Evolutionary conservation across 1,140 invertebrate species (phyloP), one percentile per base, ranked within the genome.

Genomic region (Ericerus pela): DNA sequence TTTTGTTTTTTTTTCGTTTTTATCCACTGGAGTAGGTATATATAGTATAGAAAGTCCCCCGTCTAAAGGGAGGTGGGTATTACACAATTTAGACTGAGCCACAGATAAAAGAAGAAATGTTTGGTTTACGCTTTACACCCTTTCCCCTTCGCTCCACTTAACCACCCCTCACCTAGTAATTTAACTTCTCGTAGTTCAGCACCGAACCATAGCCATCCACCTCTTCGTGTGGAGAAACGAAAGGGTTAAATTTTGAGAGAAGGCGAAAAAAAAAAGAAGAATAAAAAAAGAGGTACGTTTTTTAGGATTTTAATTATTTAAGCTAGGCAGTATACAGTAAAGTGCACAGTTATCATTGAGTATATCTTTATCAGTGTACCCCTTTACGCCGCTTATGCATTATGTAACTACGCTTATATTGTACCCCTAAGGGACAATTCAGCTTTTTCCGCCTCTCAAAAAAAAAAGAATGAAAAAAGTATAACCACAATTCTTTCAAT

Each of bases 231-330:
- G 30, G 8, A 33, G 30, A 8, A 33, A 24, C 41, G 41, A 47
- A 47, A 47, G 41, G 41, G 41, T 47, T 47, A 24, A 47, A 47
- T 22, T 47, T n/a, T 47, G 4, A 47, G 41, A 47, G 41, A 47
- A n/a, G n/a, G n/a, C n/a, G n/a, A n/a, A n/a, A n/a, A n/a, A n/a
- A n/a, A n/a, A n/a, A n/a, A n/a, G n/a, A n/a, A n/a, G n/a, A n/a
- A n/a, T n/a, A n/a, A 22, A 47, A 47, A 38, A 47, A 47, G 14
- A 47, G 11, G 26, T 41, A 41, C 37, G 41, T 24, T 24, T 47
- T 47, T 47, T 47, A 47, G 41, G 41, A 47, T 47, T 47, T 47
- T 47, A 47, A 47, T 47, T 47, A 47, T 47, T 47, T 47, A 47
- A 47, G 41, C 41, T 47, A 47, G 41, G 41, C 41, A 47, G 41